phyloP scores from a whole-genome alignment of 2,888 invertebrate species.

The Drosophila picticornis region DNA sequence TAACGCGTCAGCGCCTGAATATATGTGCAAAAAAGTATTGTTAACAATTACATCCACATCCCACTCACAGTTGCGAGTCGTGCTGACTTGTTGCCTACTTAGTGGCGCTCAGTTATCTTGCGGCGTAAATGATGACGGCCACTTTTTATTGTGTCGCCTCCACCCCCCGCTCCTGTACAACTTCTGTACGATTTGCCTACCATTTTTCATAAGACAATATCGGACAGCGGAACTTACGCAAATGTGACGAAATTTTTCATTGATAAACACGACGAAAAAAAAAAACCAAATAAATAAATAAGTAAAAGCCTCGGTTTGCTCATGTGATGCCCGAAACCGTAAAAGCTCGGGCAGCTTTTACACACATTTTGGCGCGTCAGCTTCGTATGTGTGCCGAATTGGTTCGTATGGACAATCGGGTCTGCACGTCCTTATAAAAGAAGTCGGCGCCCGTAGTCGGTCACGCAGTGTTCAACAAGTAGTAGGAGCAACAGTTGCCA shows the following conservation, averaged over 20 bases:
- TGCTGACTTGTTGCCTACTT: constrained; percentile 61
- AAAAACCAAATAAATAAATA: neutral
- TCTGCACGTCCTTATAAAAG: constrained; percentile 80
- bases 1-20: constrained; percentile 39
- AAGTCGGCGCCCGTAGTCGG: constrained; percentile 67
- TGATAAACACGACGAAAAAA: constrained; percentile 63
- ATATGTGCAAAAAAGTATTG: constrained; percentile 28
- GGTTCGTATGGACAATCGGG: constrained; percentile 45
- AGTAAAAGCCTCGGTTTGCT: neutral
- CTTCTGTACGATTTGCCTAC: constrained; percentile 25
- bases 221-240: constrained; percentile 46
- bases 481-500: constrained; percentile 80
- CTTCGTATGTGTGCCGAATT: constrained; percentile 42
- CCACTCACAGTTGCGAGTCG: neutral
- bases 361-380: constrained; percentile 60
- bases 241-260: constrained; percentile 76
- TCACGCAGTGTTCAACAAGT: constrained; percentile 85
- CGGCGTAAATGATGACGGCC: constrained; percentile 61
- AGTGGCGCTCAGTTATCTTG: constrained; percentile 45
- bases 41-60: constrained; percentile 45
- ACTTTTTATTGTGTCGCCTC: constrained; percentile 41
- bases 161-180: neutral
- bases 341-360: constrained; percentile 77
- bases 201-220: constrained; percentile 58
- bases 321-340: constrained; percentile 9